A percentile compares a stretch with the other conserved stretches of the same genome.
Evolutionary conservation across 2,113 vertebrate genomes (phyloP).

Genomic region (Paraplagusia blochii): DNA sequence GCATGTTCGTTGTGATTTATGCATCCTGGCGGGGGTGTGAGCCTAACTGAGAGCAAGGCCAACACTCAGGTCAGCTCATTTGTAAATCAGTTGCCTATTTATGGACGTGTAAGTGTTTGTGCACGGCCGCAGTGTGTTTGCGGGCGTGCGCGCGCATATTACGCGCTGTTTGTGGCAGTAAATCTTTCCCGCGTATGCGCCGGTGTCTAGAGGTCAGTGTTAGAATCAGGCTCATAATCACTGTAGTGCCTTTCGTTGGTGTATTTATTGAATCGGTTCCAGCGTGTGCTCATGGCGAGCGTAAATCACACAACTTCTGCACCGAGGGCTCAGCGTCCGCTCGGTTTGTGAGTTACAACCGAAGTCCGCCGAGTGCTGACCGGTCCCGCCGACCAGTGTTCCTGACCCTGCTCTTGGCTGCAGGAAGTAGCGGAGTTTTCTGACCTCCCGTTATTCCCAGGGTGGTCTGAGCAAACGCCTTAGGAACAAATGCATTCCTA

Average conservation of each 20-base stretch:
- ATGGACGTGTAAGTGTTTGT: constrained; percentile 50
- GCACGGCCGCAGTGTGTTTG: no score
- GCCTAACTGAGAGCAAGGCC: constrained; percentile 72
- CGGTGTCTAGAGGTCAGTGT: constrained; percentile 41
- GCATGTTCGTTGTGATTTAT: constrained; percentile 74
- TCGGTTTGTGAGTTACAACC: constrained; percentile 21
- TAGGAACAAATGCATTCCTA: constrained; percentile 47
- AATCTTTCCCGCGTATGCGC: constrained; percentile 34
- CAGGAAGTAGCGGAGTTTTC: constrained; percentile 59
- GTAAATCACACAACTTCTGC: no score
- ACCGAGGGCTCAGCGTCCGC: neutral
- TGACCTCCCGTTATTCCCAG: constrained; percentile 63
- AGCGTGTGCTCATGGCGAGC: constrained; percentile 36
- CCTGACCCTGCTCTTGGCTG: constrained; percentile 55
- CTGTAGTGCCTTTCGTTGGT: constrained; percentile 53
- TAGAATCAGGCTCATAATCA: constrained; percentile 62
- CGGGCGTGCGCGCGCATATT: constrained; percentile 26
- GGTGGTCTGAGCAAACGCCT: constrained; percentile 35
- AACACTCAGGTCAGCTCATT: constrained; percentile 76
- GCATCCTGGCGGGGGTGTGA: constrained; percentile 63
- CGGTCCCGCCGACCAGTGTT: constrained; percentile 51
- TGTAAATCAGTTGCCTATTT: constrained; percentile 75
- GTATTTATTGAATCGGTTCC: constrained; percentile 60
- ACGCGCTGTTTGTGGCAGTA: constrained; percentile 48
- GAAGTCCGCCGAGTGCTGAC: constrained; percentile 46